phyloP scores from a whole-genome alignment of 2,797 vertebrate species.

The Hydrophis major region DNA sequence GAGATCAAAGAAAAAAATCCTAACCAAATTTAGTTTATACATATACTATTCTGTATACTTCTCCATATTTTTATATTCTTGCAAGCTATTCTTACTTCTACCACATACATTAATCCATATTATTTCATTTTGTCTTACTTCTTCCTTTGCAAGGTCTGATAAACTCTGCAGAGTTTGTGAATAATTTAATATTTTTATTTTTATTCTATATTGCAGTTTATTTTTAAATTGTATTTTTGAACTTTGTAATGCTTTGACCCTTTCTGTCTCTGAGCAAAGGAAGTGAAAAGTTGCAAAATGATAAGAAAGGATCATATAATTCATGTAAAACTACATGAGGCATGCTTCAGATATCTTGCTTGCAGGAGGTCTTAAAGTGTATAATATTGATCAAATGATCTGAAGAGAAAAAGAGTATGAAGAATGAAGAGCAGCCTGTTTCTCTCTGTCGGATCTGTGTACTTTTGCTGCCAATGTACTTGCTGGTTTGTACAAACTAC shows the following conservation, averaged over 20 bases:
- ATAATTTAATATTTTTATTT: neutral
- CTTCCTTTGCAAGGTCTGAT: neutral
- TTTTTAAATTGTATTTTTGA: neutral
- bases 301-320: neutral
- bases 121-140: neutral
- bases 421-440: conserved; percentile 41
- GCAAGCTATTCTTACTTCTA: neutral
- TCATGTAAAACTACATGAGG: conserved; percentile 21
- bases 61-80: neutral
- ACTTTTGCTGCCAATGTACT: conserved; percentile 29
- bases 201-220: neutral
- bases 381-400: conserved; percentile 56
- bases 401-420: conserved; percentile 26
- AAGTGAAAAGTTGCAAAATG: neutral
- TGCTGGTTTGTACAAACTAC: conserved; percentile 38
- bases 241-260: neutral
- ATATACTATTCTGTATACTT: neutral
- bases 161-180: conserved; percentile 1
- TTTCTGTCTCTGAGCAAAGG: neutral
- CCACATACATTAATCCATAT: neutral
- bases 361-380: conserved; percentile 29
- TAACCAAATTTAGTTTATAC: neutral
- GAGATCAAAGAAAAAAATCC: neutral
- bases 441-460: conserved; percentile 48
- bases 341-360: conserved; percentile 12